These are phyloP conservation scores for Lathronympha strigana DNA, from an alignment of 2,888 invertebrate species.

Conservation along the genomic window DNA sequence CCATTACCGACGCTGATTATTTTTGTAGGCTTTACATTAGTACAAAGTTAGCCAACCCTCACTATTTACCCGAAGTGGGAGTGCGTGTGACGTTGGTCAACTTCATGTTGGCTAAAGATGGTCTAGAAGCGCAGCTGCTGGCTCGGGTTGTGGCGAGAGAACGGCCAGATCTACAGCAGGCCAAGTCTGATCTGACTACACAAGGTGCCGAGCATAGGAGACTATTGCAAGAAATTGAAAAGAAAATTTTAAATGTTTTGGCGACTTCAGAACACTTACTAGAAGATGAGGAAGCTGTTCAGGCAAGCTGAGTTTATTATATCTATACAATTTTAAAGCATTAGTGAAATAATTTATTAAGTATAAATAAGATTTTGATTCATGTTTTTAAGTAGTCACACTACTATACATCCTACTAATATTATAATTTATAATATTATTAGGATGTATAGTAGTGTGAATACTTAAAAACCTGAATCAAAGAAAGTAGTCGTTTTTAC, in stretches of 20 bases:
- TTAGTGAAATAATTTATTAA: too few species aligned
- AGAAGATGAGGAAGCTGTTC: constrained; percentile 96
- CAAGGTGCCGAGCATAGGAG: constrained; percentile 94
- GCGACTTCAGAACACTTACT: constrained; percentile 83
- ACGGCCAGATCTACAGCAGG: constrained; percentile 95
- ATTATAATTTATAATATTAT: too few species aligned
- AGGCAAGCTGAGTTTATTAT: constrained; percentile 62
- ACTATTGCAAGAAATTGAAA: constrained; percentile 94
- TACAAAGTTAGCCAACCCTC: constrained; percentile 96
- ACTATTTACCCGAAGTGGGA: constrained; percentile 96
- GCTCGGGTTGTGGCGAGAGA: constrained; percentile 96
- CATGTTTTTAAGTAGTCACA: too few species aligned
- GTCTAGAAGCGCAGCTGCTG: constrained; percentile 94
- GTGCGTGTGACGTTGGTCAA: constrained; percentile 96
- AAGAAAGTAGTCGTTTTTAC: too few species aligned
- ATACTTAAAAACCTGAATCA: too few species aligned
- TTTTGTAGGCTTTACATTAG: constrained; percentile 92
- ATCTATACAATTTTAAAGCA: too few species aligned
- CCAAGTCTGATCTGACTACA: constrained; percentile 93
- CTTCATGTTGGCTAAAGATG: constrained; percentile 95
- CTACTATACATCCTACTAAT: too few species aligned
- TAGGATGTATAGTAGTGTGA: too few species aligned
- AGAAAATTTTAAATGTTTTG: constrained; percentile 90
- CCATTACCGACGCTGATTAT: neutral
- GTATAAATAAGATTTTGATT: too few species aligned